A percentile compares a stretch with the other conserved stretches of the same genome.
Conservation (phyloP, 1,140 invertebrate species). For the Drepana arcuata region DNA sequence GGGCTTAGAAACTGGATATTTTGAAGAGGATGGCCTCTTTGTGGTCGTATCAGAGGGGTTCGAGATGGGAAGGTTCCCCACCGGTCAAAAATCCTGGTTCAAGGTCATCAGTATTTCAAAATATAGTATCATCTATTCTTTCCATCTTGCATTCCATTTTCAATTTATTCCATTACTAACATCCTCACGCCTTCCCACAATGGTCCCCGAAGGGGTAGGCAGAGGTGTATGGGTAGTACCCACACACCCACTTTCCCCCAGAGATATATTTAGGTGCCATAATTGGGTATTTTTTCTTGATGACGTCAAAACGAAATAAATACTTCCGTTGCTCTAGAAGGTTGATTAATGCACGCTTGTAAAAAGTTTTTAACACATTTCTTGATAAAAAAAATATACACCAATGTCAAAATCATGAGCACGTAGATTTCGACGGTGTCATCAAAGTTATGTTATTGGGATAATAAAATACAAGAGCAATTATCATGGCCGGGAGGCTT, state of each 20-base stretch:
- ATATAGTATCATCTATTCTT: conserved; percentile 44
- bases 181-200: no score
- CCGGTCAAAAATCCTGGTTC: conserved; percentile 74
- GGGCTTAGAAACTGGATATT: conserved; percentile 68
- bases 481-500: conserved; percentile 45
- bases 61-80: conserved; percentile 74
- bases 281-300: no score
- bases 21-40: conserved; percentile 61
- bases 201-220: no score
- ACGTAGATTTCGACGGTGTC: no score
- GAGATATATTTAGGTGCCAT: no score
- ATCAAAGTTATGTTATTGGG: conserved; percentile 2
- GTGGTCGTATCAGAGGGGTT: conserved; percentile 74
- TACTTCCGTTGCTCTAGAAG: no score
- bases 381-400: background rate
- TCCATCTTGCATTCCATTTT: conserved; percentile 49
- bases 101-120: conserved; percentile 72
- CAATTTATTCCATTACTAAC: no score
- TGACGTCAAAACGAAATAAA: no score
- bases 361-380: conserved; percentile 1
- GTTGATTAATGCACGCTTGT: no score
- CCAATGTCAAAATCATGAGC: conserved; percentile 3
- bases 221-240: no score
- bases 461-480: no score
- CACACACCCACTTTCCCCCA: no score